Evolutionary conservation across 1,140 invertebrate genomes (phyloP).

Genomic region (Ridgeia piscesae): DNA sequence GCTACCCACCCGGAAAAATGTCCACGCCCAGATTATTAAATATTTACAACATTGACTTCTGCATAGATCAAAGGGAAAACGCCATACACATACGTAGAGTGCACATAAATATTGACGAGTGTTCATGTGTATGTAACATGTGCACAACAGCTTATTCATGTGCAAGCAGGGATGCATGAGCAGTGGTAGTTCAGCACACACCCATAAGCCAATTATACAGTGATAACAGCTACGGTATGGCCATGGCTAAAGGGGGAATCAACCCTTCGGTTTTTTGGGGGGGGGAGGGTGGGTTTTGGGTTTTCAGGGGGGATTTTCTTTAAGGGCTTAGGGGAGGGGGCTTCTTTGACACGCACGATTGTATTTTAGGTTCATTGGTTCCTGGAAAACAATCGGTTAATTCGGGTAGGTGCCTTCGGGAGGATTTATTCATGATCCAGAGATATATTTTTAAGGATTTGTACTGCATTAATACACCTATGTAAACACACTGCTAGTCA

Average conservation of each 20-base stretch:
- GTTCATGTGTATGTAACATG: not conserved
- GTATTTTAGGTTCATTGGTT: too few species aligned
- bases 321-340: too few species aligned
- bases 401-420: too few species aligned
- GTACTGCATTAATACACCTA: too few species aligned
- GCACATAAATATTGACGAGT: not conserved
- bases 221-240: not conserved
- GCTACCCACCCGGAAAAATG: not conserved
- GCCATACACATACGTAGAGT: not conserved
- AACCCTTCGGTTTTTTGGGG: too few species aligned
- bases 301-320: too few species aligned
- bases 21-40: not conserved
- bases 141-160: not conserved
- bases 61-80: not conserved
- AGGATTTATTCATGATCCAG: too few species aligned
- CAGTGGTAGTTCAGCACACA: not conserved
- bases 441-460: too few species aligned
- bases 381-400: too few species aligned
- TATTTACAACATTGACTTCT: not conserved
- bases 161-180: not conserved
- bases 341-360: too few species aligned
- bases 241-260: constrained; percentile 4
- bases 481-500: too few species aligned
- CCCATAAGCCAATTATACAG: not conserved
- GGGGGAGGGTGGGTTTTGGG: too few species aligned